These are phyloP conservation scores for Motacilla tschutschensis DNA, from an alignment of 2,113 vertebrate species.

Conservation along the genomic window DNA sequence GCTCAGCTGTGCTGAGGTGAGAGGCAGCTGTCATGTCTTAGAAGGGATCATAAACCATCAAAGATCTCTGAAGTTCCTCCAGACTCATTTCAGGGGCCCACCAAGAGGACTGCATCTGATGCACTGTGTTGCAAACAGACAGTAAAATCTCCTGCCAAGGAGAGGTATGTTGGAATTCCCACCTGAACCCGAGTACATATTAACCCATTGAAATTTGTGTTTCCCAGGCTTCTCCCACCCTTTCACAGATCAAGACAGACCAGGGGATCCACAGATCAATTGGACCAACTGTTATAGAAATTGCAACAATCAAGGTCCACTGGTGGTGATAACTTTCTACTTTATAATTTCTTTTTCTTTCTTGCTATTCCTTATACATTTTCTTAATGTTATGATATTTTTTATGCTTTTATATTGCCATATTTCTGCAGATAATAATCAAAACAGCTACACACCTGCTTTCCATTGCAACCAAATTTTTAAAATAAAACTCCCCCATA, in stretches of 20 bases:
- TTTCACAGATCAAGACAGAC: neutral
- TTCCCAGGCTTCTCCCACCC: neutral
- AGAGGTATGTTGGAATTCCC: neutral
- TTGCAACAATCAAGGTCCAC: neutral
- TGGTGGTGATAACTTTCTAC: neutral
- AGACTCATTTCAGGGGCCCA: neutral
- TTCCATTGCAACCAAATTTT: neutral
- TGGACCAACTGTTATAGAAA: neutral
- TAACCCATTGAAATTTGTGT: neutral
- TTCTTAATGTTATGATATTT: neutral
- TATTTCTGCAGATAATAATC: neutral
- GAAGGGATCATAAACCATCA: neutral
- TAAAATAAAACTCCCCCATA: neutral
- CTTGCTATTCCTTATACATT: neutral
- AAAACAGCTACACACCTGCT: neutral
- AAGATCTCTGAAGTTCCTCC: neutral
- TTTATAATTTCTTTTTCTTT: neutral
- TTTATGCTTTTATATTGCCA: neutral
- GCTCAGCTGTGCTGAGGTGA: neutral
- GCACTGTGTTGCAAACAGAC: neutral
- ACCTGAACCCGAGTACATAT: neutral
- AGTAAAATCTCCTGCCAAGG: neutral
- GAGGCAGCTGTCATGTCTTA: neutral
- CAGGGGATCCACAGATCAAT: no score
- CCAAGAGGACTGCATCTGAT: neutral